A percentile compares a stretch with the other conserved stretches of the same genome.
These are phyloP conservation scores for Himalopsyche anomala DNA, from an alignment of 2,888 invertebrate species.

Conservation along the genomic window DNA sequence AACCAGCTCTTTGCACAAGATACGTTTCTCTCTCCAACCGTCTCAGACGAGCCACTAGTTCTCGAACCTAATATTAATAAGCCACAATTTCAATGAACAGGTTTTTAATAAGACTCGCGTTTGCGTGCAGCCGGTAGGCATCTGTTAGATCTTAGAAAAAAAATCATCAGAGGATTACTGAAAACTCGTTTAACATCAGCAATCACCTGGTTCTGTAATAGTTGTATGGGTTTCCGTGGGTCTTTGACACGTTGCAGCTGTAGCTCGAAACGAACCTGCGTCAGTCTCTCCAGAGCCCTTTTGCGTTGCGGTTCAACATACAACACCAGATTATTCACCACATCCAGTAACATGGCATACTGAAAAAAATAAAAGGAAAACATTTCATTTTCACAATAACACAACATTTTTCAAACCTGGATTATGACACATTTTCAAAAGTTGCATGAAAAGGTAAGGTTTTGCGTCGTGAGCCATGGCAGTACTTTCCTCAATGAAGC, in stretches of 20 bases:
- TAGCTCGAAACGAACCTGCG: constrained; percentile 95
- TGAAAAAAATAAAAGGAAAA: constrained; percentile 70
- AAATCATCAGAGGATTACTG: too few species aligned
- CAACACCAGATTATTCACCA: constrained; percentile 96
- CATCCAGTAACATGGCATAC: constrained; percentile 98
- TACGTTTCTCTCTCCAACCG: constrained; percentile 94
- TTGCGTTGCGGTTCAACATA: constrained; percentile 98
- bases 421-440: too few species aligned
- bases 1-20: constrained; percentile 87
- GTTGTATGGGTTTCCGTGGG: constrained; percentile 93
- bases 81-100: too few species aligned
- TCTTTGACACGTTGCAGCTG: constrained; percentile 94
- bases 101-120: neutral
- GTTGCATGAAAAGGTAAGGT: too few species aligned
- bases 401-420: too few species aligned
- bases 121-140: too few species aligned
- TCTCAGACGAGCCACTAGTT: constrained; percentile 87
- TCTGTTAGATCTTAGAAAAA: too few species aligned
- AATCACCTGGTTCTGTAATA: constrained; percentile 87
- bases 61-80: constrained; percentile 74
- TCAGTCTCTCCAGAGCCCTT: constrained; percentile 91
- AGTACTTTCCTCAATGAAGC: too few species aligned
- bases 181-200: neutral
- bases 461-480: too few species aligned
- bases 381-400: too few species aligned